Evolutionary conservation across 2,888 invertebrate species (phyloP).

Genomic region (Torymus auratus): DNA sequence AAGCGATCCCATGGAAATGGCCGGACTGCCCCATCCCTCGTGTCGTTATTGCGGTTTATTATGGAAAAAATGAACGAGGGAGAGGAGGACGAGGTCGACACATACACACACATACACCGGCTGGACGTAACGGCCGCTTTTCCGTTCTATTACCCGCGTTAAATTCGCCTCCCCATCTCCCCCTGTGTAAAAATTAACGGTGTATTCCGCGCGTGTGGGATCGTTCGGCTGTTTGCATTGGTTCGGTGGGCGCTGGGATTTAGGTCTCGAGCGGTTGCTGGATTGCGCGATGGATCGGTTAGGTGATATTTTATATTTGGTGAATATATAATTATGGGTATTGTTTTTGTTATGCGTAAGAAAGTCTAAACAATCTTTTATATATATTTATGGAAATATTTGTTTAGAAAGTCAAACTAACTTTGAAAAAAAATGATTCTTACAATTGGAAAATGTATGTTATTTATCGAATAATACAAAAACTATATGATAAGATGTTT

Average conservation of each 20-base stretch:
- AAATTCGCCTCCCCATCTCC: constrained; percentile 4
- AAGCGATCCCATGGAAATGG: constrained; percentile 45
- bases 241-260: not conserved
- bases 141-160: constrained; percentile 53
- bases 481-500: too few species aligned
- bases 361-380: too few species aligned
- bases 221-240: not conserved
- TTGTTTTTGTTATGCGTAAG: too few species aligned
- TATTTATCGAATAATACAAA: too few species aligned
- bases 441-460: too few species aligned
- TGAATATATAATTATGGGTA: too few species aligned
- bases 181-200: constrained; percentile 42
- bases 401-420: too few species aligned
- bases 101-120: constrained; percentile 19
- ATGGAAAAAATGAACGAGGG: constrained; percentile 41
- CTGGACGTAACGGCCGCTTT: constrained; percentile 48
- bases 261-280: too few species aligned
- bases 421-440: too few species aligned
- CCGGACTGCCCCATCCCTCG: constrained; percentile 7
- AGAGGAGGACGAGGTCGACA: constrained; percentile 24
- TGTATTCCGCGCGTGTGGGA: not conserved
- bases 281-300: too few species aligned
- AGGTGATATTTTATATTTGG: too few species aligned
- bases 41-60: constrained; percentile 54
- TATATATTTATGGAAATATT: too few species aligned